These are phyloP conservation scores for Idaea dimidiata DNA, from an alignment of 2,888 invertebrate genomes.

Conservation along the genomic window DNA sequence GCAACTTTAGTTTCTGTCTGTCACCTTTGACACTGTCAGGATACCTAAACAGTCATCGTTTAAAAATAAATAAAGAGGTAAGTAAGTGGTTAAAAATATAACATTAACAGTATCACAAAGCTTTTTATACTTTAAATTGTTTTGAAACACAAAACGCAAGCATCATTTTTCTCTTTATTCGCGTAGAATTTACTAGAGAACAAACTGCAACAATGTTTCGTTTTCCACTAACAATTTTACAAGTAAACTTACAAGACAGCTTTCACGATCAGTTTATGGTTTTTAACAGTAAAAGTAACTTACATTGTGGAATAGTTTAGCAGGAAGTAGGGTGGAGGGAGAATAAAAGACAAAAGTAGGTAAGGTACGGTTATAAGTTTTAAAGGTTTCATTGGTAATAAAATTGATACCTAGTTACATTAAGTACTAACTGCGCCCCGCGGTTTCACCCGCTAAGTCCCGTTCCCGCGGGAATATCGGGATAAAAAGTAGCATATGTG, in stretches of 20 bases:
- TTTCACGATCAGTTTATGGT: constrained; percentile 12
- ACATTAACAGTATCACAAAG: background rate
- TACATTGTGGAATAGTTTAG: background rate
- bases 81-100: no score
- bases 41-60: no score
- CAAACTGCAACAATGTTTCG: constrained; percentile 2
- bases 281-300: constrained; percentile 7
- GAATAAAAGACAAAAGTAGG: background rate
- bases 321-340: background rate
- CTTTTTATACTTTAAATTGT: background rate
- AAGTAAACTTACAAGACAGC: constrained; percentile 14
- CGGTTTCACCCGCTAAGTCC: no score
- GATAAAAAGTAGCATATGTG: no score
- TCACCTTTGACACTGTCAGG: no score
- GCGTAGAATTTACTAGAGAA: background rate
- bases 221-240: constrained; percentile 3
- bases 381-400: background rate
- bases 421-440: no score
- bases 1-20: no score
- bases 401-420: no score
- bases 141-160: background rate
- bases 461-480: no score
- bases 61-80: no score
- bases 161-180: background rate
- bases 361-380: background rate